Base-by-base conservation (phyloP, 2,113 vertebrate species). In the Percina caprodes region DNA sequence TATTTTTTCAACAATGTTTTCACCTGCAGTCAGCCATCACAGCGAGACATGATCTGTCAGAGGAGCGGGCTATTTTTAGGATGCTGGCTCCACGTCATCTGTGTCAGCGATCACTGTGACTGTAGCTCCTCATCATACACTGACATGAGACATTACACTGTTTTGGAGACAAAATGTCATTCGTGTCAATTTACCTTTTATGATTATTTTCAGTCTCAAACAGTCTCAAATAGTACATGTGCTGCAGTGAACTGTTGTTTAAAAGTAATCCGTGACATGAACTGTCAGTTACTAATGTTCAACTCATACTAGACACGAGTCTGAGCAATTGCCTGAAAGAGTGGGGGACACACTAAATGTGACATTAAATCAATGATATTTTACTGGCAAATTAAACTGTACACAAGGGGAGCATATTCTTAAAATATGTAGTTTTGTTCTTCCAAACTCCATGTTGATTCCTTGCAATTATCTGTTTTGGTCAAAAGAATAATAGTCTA, bases 1-100 rank as follows among this genome's bases (percentile, higher is more conserved):
- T 45, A 74, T 84, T 59, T 78, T 48, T 74, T 83, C 77, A 55
- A 65, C 79, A 45, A 10, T 52, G 83, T 77, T 80, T 76, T 85
- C 82, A 86, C 85, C 77, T 80, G 82, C 45, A 74, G 66, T 86
- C 84, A 86, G 89, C 87, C 73, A 59, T 56, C 75, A 55, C 48
- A 21, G 49, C 4, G 63, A 84, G 83, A 87, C 67, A 81, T 33
- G 88, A 89, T 79, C 77, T 66, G 74, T 80, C 74, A 72, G 69
- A 74, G 79, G 35, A 73, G 83, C 54, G 74, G 33, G 69, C 84
- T 89, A 86, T 70, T 81, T 89, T 87, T 90, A 85, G 88, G 66
- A 67, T 8, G 60, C 45, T 30, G 59, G 5, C 58, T 60, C 49
- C 14, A 49, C 30, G 59, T 52, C 77, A 56, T 54, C 24, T 46